These are phyloP conservation scores for Hemitrygon akajei DNA, from an alignment of 2,797 vertebrate species.

Conservation along the genomic window DNA sequence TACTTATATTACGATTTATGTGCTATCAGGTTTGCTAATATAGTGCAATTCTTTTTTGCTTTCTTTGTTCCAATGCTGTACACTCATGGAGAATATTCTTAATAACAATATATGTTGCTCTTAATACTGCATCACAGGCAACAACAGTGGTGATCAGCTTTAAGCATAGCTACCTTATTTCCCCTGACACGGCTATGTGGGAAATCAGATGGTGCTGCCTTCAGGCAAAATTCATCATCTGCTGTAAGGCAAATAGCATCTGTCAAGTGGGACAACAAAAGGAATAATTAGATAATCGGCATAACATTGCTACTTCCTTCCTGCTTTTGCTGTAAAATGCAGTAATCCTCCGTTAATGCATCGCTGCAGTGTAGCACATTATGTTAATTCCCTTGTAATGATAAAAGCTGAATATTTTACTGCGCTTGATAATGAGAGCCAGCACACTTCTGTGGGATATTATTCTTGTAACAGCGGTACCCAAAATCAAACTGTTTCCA, in stretches of 20 bases:
- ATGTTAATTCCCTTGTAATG: neutral
- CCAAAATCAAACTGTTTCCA: neutral
- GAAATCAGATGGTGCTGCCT: neutral
- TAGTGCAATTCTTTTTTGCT: neutral
- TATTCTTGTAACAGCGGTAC: neutral
- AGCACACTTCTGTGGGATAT: neutral
- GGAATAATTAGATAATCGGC: neutral
- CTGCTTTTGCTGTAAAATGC: neutral
- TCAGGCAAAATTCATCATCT: slow-evolving; percentile 4
- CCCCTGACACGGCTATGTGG: neutral
- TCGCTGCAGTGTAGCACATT: neutral
- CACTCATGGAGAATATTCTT: neutral
- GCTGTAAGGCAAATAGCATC: slow-evolving; percentile 12
- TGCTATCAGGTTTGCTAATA: neutral
- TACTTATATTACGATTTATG: neutral
- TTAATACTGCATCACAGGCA: neutral
- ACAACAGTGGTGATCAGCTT: neutral
- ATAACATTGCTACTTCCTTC: neutral
- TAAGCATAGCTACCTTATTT: neutral
- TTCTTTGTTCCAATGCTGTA: neutral
- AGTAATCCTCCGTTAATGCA: neutral
- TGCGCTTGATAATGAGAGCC: neutral
- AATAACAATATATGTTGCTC: neutral
- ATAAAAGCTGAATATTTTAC: neutral
- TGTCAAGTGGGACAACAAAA: slow-evolving; percentile 11